These are phyloP conservation scores for Bovichtus variegatus DNA, from an alignment of 2,797 vertebrate species.

Conservation along the genomic window DNA sequence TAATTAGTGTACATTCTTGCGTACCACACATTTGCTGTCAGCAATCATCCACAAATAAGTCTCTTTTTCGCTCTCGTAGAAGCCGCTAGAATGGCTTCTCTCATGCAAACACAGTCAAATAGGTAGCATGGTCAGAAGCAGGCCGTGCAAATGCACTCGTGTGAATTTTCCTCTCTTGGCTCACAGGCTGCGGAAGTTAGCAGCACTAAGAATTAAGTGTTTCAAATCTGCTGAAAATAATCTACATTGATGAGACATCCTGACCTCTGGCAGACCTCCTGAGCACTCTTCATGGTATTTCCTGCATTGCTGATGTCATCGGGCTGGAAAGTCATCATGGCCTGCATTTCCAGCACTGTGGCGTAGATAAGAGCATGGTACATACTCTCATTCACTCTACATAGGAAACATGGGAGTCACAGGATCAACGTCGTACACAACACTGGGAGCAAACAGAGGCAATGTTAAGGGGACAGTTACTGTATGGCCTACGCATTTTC, in stretches of 20 bases:
- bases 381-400: constrained; percentile 88
- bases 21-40: background rate
- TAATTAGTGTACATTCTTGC: background rate
- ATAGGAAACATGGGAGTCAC: constrained; percentile 26
- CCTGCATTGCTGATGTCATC: constrained; percentile 89
- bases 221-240: background rate
- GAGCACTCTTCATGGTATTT: constrained; percentile 89
- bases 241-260: background rate
- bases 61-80: constrained; percentile 10
- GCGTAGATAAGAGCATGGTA: constrained; percentile 92
- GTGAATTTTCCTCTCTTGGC: constrained; percentile 44
- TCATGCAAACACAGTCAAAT: constrained; percentile 76
- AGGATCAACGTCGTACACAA: constrained; percentile 27
- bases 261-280: constrained; percentile 91
- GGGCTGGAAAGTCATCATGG: constrained; percentile 92
- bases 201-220: background rate
- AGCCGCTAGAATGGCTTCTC: constrained; percentile 8
- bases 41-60: background rate
- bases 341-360: constrained; percentile 91
- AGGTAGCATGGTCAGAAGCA: background rate
- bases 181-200: background rate
- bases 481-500: constrained; percentile 24
- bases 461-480: background rate
- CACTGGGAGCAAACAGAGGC: constrained; percentile 37
- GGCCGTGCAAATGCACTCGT: constrained; percentile 58